Percentiles rank a stretch among this genome's conserved stretches.
phyloP scores from a whole-genome alignment of 2,888 invertebrate species.

The Schrankia costaestrigalis region DNA sequence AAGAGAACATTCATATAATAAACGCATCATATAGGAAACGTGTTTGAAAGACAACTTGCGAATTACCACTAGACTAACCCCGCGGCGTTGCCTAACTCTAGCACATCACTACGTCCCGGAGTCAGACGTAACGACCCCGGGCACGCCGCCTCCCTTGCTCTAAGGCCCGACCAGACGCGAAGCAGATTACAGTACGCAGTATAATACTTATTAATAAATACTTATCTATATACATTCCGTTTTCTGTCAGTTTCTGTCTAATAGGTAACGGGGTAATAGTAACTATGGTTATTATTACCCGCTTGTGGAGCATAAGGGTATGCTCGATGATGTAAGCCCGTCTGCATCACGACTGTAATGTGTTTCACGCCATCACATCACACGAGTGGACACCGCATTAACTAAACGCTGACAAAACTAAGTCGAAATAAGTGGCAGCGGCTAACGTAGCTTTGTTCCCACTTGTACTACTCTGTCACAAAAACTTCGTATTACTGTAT shows the following conservation, averaged over 20 bases:
- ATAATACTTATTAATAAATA: slow-evolving; percentile 71
- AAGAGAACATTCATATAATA: slow-evolving; percentile 77
- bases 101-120: slow-evolving; percentile 2
- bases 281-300: slow-evolving; percentile 10
- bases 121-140: too few relatives aligned
- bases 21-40: slow-evolving; percentile 79
- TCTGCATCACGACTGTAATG: slow-evolving; percentile 61
- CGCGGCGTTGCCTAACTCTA: slow-evolving; percentile 22
- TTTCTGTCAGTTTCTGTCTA: slow-evolving; percentile 32
- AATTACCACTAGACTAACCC: slow-evolving; percentile 48
- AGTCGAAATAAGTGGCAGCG: slow-evolving; percentile 28
- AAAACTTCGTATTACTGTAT: slow-evolving; percentile 25
- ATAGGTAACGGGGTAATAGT: slow-evolving; percentile 29
- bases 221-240: slow-evolving; percentile 67
- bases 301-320: too few relatives aligned
- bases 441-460: slow-evolving; percentile 39
- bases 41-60: slow-evolving; percentile 64
- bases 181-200: slow-evolving; percentile 70
- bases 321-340: slow-evolving; percentile 14
- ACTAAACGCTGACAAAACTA: slow-evolving; percentile 29
- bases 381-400: slow-evolving; percentile 28
- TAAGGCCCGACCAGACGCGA: slow-evolving; percentile 56
- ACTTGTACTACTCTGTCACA: slow-evolving; percentile 28
- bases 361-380: slow-evolving; percentile 66
- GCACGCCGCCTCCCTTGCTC: slow-evolving; percentile 22